Percentiles rank a stretch among this genome's conserved stretches.
These are phyloP conservation scores for Nymphalis c-album DNA, from an alignment of 2,888 invertebrate genomes.

Conservation along the genomic window DNA sequence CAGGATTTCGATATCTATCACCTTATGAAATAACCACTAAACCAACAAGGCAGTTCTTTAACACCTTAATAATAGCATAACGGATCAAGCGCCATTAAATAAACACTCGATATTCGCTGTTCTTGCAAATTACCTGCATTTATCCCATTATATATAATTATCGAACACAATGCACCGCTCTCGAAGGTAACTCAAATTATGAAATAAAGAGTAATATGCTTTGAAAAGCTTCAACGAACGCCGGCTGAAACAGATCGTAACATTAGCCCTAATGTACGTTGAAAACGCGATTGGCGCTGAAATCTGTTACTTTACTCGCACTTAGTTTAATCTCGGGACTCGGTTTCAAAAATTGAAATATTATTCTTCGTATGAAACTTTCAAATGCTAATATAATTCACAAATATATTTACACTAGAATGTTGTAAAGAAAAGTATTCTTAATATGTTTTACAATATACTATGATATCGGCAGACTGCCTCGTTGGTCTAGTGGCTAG, in stretches of 20 bases:
- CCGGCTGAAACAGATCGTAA: constrained; percentile 69
- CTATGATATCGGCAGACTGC: no score
- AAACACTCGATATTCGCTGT: background rate
- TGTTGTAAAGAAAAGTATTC: no score
- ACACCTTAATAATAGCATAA: no score
- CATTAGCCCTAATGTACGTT: constrained; percentile 34
- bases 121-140: constrained; percentile 14
- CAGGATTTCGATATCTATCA: no score
- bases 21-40: no score
- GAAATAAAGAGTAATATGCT: constrained; percentile 64
- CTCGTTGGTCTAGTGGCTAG: no score
- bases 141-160: constrained; percentile 30
- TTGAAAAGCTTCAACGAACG: constrained; percentile 58
- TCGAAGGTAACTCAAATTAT: constrained; percentile 57
- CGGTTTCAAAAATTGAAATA: no score
- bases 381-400: no score
- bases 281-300: constrained; percentile 31
- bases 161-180: constrained; percentile 29
- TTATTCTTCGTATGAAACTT: no score
- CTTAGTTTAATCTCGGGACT: constrained; percentile 11
- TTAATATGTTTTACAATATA: no score
- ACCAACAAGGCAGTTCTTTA: no score
- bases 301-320: constrained; percentile 18
- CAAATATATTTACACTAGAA: no score
- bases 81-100: background rate